Base-by-base conservation (phyloP, 2,888 invertebrate genomes). In the Phengaris alcon region DNA sequence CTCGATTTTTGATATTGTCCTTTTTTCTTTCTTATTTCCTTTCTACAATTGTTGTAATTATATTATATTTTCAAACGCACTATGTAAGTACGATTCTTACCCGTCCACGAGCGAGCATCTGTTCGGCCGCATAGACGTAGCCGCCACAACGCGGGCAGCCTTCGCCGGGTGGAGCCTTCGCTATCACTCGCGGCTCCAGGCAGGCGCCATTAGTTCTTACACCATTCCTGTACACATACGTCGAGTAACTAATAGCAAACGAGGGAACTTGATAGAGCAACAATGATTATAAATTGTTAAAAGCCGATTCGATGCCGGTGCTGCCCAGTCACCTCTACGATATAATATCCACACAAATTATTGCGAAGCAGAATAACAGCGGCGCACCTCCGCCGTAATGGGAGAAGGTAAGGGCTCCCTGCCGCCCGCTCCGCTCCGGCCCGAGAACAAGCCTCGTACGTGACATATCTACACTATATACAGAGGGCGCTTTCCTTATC, bases 101-200 rank as follows among this genome's bases (percentile, higher is more conserved):
- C 95, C 96, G 95, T 94, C 97, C 97, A 88, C 97, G 95, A 81
- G 97, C 97, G 85, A 98, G 94, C 97, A 97, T 97, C 93, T 97
- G 97, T 92, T 98, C 98, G 77, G 98, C 98, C 79, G 97, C 97
- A 90, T 97, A 98, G 75, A 98, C 98, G 87, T 91, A 97, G 79
- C 97, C 97, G 79, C 97, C 97, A 87, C 97, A 98, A 83, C 97
- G 95, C 52, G 97, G 98, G 85, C 98, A 98, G 78, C 97, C 97
- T 89, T 97, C 95, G 75, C 97, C 97, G 82, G 96, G 96, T 64
- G 97, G 97, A 74, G 97, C 97, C 90, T 96, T 96, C 52, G 97
- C 96, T 86, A 97, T 96, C 78, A 94, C 94, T 82, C 96, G 95
- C 57, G 97, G 91, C 88, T 96, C 96, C 90, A 95, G 82, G 83